Percentiles rank a stretch among this genome's conserved stretches.
phyloP scores from a whole-genome alignment of 2,797 vertebrate genomes.

The Kryptolebias ocellatus region DNA sequence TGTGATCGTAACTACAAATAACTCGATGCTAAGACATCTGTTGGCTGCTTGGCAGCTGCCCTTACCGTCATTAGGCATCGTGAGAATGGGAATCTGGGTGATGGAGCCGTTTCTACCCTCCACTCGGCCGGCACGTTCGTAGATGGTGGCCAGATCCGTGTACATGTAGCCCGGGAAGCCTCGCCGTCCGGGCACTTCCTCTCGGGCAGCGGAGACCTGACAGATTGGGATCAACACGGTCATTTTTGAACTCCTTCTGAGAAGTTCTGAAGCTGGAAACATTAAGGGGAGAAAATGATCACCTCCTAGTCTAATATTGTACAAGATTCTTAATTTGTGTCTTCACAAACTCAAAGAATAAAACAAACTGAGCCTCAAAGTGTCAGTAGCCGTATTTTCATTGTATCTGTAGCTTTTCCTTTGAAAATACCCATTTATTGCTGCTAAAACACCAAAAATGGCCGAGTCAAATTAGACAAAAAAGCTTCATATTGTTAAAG shows the following conservation, averaged over 20 bases:
- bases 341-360: neutral
- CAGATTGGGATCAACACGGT: neutral
- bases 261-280: neutral
- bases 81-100: constrained; percentile 88
- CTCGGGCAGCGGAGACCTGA: constrained; percentile 86
- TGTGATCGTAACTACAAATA: neutral
- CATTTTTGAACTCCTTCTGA: neutral
- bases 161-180: constrained; percentile 89
- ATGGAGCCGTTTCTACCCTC: constrained; percentile 87
- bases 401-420: no score
- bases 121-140: constrained; percentile 84
- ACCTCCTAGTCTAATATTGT: neutral
- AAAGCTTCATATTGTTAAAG: no score
- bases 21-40: neutral
- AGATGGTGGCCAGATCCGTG: constrained; percentile 87
- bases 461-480: no score
- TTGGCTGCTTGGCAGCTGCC: neutral
- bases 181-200: constrained; percentile 86
- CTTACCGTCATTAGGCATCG: constrained; percentile 88
- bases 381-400: no score
- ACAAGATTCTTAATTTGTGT: neutral
- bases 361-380: no score
- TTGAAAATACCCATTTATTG: no score
- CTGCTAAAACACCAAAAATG: no score
- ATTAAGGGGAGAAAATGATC: neutral